Evolutionary conservation across 1,140 invertebrate species (phyloP).

Genomic region (Aphis gossypii): DNA sequence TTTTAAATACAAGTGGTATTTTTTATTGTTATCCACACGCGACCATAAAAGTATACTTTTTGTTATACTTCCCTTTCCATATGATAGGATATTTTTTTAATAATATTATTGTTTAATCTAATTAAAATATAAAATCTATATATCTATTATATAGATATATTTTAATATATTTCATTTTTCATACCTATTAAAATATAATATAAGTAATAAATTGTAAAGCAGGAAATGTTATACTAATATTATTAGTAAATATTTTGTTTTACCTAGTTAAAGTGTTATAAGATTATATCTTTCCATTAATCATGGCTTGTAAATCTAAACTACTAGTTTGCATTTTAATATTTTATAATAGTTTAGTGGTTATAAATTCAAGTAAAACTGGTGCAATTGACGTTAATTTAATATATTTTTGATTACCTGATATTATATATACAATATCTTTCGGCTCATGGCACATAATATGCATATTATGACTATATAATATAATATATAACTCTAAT

Average conservation of each 20-base stretch:
- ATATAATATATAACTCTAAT: neutral
- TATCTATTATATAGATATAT: neutral
- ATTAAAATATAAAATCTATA: no score
- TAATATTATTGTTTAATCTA: no score
- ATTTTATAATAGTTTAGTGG: neutral
- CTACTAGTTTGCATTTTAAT: neutral
- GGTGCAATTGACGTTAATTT: neutral
- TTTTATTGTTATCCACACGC: neutral
- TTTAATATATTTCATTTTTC: neutral
- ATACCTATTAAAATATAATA: neutral
- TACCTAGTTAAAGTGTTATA: neutral
- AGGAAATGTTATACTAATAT: neutral
- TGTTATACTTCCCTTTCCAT: neutral
- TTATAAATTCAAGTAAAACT: neutral
- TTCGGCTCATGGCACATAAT: neutral
- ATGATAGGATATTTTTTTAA: neutral
- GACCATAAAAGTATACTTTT: neutral
- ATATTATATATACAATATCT: neutral
- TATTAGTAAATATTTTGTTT: neutral
- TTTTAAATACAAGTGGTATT: neutral
- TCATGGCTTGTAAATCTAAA: neutral
- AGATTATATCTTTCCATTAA: neutral
- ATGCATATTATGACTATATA: neutral
- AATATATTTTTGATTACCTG: neutral
- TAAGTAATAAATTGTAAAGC: neutral